Evolutionary conservation across 2,888 invertebrate species (phyloP).

Genomic region (Neocrepidodera transversa): DNA sequence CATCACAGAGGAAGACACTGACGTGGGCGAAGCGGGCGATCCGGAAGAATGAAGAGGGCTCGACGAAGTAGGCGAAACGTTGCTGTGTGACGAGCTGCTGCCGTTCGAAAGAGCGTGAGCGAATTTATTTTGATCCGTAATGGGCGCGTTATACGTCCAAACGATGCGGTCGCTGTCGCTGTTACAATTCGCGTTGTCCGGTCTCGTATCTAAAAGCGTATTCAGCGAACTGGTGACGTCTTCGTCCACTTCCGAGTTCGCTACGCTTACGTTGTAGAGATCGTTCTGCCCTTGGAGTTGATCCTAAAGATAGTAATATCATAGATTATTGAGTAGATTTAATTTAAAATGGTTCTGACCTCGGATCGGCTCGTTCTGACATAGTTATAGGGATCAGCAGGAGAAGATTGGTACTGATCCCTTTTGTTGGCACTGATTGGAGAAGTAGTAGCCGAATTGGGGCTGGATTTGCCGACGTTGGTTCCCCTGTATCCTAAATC

Average conservation of each 20-base stretch:
- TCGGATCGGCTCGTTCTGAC: slow-evolving; percentile 86
- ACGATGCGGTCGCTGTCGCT: slow-evolving; percentile 69
- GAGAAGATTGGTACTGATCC: slow-evolving; percentile 52
- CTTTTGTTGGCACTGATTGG: slow-evolving; percentile 65
- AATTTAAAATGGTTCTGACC: slow-evolving; percentile 11
- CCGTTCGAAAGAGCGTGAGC: slow-evolving; percentile 68
- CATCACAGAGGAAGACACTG: slow-evolving; percentile 87
- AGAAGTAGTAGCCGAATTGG: slow-evolving; percentile 64
- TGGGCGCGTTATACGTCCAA: slow-evolving; percentile 93
- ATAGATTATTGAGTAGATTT: too few relatives aligned
- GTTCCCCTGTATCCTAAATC: slow-evolving; percentile 63
- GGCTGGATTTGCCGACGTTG: slow-evolving; percentile 54
- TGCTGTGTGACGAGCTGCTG: slow-evolving; percentile 67
- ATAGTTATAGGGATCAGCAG: slow-evolving; percentile 58
- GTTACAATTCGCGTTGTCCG: slow-evolving; percentile 50
- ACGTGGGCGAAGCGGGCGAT: slow-evolving; percentile 80
- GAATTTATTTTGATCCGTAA: slow-evolving; percentile 62
- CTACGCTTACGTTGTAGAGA: slow-evolving; percentile 74
- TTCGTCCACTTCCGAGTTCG: slow-evolving; percentile 91
- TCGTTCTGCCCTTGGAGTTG: slow-evolving; percentile 85
- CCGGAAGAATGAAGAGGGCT: slow-evolving; percentile 70
- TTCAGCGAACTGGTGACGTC: slow-evolving; percentile 94
- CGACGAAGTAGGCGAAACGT: slow-evolving; percentile 80
- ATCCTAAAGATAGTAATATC: slow-evolving; percentile 61
- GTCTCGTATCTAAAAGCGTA: slow-evolving; percentile 78